phyloP scores from a whole-genome alignment of 2,888 invertebrate species.

The Seladonia tumulorum region DNA sequence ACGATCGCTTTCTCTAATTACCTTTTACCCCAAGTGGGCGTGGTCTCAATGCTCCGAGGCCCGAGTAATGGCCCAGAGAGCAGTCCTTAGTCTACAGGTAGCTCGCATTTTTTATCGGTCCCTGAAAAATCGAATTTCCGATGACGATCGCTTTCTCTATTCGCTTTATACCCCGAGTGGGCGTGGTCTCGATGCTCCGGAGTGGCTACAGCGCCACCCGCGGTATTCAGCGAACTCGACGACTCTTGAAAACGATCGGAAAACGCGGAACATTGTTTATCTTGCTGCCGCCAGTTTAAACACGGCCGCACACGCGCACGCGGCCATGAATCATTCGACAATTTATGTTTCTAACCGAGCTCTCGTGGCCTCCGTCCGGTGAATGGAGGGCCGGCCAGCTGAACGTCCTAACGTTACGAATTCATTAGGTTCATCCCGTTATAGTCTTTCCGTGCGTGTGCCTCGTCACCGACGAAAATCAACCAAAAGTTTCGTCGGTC shows the following conservation, averaged over 20 bases:
- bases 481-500: background rate
- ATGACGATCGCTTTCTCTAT: background rate
- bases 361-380: background rate
- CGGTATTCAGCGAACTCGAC: background rate
- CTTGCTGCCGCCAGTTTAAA: background rate
- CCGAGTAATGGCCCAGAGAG: too few species aligned
- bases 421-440: background rate
- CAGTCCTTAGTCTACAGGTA: too few species aligned
- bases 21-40: too few species aligned
- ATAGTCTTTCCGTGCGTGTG: background rate
- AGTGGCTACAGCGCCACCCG: too few species aligned
- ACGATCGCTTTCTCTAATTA: too few species aligned
- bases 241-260: background rate
- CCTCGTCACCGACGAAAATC: background rate
- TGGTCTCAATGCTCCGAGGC: too few species aligned
- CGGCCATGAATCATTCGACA: background rate
- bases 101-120: too few species aligned
- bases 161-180: background rate
- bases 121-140: background rate
- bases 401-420: background rate
- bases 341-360: background rate
- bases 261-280: background rate
- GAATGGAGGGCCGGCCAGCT: slow-evolving; percentile 6
- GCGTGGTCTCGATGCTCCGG: background rate
- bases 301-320: background rate